phyloP scores from a whole-genome alignment of 2,888 invertebrate species.

The Cerastis rubricosa region DNA sequence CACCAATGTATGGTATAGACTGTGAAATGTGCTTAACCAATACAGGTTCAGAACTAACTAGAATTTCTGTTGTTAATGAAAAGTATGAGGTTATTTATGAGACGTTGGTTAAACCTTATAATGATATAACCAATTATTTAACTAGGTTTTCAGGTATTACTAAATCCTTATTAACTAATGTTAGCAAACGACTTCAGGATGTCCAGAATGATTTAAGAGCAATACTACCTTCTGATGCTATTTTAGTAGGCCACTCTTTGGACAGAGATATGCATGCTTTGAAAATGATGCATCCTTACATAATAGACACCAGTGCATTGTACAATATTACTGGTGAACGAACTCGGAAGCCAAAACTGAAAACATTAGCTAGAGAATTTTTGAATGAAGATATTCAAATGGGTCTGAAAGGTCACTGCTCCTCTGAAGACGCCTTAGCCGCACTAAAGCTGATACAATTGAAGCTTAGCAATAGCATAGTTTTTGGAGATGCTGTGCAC shows the following conservation, averaged over 20 bases:
- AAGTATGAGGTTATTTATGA: conserved; percentile 95
- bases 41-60: conserved; percentile 94
- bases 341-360: conserved; percentile 95
- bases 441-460: conserved; percentile 96
- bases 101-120: conserved; percentile 95
- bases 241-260: conserved; percentile 98
- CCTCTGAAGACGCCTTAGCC: conserved; percentile 96
- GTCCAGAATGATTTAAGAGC: conserved; percentile 94
- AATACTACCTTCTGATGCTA: conserved; percentile 97
- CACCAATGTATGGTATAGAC: conserved; percentile 97
- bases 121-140: conserved; percentile 96
- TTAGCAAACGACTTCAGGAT: conserved; percentile 94
- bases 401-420: conserved; percentile 93
- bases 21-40: conserved; percentile 98
- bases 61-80: conserved; percentile 97
- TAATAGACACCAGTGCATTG: conserved; percentile 97
- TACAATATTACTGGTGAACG: conserved; percentile 96
- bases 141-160: conserved; percentile 97
- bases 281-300: conserved; percentile 99
- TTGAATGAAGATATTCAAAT: conserved; percentile 95
- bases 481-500: conserved; percentile 94
- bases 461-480: conserved; percentile 95
- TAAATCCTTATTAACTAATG: conserved; percentile 92
- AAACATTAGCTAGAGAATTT: conserved; percentile 94
- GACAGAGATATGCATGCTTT: conserved; percentile 97